phyloP scores from a whole-genome alignment of 1,140 invertebrate species.

The Neodiprion fabricii region DNA sequence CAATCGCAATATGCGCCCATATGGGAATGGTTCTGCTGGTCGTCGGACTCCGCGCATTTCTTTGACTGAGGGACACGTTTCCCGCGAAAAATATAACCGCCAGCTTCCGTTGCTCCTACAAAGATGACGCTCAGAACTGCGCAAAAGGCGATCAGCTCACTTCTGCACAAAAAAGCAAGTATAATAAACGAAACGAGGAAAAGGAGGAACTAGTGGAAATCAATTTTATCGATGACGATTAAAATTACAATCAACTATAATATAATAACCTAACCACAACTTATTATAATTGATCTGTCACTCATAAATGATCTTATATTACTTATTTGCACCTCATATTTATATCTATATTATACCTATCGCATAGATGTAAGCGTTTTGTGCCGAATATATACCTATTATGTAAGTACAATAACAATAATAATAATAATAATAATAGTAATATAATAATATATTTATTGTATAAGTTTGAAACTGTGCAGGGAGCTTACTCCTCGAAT shows the following conservation, averaged over 20 bases:
- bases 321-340: too few species aligned
- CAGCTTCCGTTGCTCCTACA: neutral
- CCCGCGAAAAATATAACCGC: constrained; percentile 12
- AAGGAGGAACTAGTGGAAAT: neutral
- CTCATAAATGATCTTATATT: too few species aligned
- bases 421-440: too few species aligned
- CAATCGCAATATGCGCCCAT: constrained; percentile 40
- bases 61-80: constrained; percentile 35
- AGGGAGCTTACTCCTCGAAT: too few species aligned
- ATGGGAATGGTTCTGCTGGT: constrained; percentile 41
- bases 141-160: neutral
- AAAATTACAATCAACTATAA: neutral
- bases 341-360: too few species aligned
- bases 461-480: too few species aligned
- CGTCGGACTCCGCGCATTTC: constrained; percentile 31
- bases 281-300: too few species aligned
- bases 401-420: too few species aligned
- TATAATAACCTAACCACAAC: neutral
- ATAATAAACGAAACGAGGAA: neutral
- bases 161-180: neutral
- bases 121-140: neutral
- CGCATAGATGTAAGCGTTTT: too few species aligned
- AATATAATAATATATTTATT: too few species aligned
- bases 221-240: neutral
- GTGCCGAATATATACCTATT: too few species aligned